A percentile compares a stretch with the other conserved stretches of the same genome.
Conservation (phyloP, 1,140 invertebrate genomes). For the Plodia interpunctella region DNA sequence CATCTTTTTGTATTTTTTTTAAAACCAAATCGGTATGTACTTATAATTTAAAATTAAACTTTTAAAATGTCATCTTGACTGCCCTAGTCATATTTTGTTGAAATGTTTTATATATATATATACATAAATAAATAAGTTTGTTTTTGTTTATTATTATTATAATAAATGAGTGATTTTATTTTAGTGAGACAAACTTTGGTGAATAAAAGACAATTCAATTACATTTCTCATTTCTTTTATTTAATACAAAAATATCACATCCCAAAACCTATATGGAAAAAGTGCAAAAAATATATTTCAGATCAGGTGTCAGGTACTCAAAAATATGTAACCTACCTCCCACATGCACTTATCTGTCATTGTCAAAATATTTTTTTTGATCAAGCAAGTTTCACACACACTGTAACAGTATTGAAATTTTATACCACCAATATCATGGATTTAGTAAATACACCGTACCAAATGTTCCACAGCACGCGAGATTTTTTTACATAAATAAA, state of each 20-base stretch:
- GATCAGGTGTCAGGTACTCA: too few species aligned
- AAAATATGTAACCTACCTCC: too few species aligned
- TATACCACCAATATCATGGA: too few species aligned
- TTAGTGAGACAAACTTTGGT: slow-evolving; percentile 49
- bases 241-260: slow-evolving; percentile 6
- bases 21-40: too few species aligned
- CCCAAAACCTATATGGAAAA: slow-evolving; percentile 10
- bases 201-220: slow-evolving; percentile 45
- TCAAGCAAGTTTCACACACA: too few species aligned
- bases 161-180: slow-evolving; percentile 51
- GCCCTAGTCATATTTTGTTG: slow-evolving; percentile 48
- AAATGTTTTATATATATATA: slow-evolving; percentile 19
- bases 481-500: too few species aligned
- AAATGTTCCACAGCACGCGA: too few species aligned
- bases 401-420: too few species aligned
- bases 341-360: too few species aligned
- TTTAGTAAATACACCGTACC: too few species aligned
- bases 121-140: neutral
- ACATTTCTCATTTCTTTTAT: slow-evolving; percentile 19
- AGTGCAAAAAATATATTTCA: neutral
- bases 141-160: slow-evolving; percentile 26
- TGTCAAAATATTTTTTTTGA: too few species aligned
- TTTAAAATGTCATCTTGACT: slow-evolving; percentile 27
- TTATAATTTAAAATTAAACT: slow-evolving; percentile 13
- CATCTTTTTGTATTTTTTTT: neutral